Conservation (phyloP, 1,140 invertebrate genomes). For the Callitettix versicolor region DNA sequence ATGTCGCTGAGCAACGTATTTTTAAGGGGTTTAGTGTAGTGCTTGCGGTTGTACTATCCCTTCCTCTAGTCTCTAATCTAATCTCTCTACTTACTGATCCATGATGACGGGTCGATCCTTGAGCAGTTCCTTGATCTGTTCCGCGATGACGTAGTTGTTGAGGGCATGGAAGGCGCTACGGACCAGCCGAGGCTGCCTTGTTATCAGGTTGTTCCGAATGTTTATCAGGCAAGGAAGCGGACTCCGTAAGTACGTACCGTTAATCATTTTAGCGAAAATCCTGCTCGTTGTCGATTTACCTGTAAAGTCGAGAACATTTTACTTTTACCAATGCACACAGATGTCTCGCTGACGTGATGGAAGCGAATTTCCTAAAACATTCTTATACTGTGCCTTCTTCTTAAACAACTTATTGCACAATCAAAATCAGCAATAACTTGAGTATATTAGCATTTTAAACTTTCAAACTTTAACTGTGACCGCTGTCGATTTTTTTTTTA, state of each 20-base stretch:
- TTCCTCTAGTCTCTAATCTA: too few species aligned
- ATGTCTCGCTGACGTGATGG: too few species aligned
- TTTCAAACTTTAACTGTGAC: not conserved
- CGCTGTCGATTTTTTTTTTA: not conserved
- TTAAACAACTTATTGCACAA: too few species aligned
- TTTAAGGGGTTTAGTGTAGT: too few species aligned
- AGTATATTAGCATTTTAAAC: too few species aligned
- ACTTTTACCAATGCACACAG: not conserved
- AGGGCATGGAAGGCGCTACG: slow-evolving; percentile 3
- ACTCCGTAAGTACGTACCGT: slow-evolving; percentile 2
- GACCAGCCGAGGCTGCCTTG: not conserved
- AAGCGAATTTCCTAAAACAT: too few species aligned
- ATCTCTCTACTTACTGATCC: slow-evolving; percentile 10
- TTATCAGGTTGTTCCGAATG: not conserved
- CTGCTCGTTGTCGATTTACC: not conserved
- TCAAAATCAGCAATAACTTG: not conserved
- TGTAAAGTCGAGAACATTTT: not conserved
- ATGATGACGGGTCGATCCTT: not conserved
- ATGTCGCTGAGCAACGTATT: too few species aligned
- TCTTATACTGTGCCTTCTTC: too few species aligned
- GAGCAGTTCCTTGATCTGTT: not conserved
- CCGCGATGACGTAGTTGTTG: slow-evolving; percentile 6
- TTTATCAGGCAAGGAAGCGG: not conserved
- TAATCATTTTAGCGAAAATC: not conserved
- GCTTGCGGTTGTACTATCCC: too few species aligned